These are phyloP conservation scores for Athene noctua DNA, from an alignment of 2,113 vertebrate genomes.

Conservation along the genomic window DNA sequence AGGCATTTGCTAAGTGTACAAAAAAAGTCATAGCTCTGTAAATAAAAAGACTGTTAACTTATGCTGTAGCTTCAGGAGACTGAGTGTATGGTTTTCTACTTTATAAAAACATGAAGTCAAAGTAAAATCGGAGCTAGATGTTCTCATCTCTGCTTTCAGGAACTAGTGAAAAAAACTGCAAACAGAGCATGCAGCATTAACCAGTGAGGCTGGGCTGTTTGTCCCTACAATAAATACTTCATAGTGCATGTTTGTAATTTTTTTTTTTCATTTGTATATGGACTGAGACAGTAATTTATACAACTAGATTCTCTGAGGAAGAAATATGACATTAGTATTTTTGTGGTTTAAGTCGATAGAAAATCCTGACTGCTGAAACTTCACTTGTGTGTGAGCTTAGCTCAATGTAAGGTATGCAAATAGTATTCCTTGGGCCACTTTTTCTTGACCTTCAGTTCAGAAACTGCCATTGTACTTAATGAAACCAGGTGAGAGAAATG, in stretches of 20 bases:
- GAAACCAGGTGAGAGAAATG: neutral
- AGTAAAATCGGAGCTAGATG: neutral
- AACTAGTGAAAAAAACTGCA: neutral
- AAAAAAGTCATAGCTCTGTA: neutral
- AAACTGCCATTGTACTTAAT: neutral
- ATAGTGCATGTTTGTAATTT: neutral
- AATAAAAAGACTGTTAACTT: neutral
- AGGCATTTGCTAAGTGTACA: constrained; percentile 37
- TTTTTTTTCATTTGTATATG: constrained; percentile 9
- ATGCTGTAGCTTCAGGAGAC: neutral
- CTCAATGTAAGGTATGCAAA: neutral
- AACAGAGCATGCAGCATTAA: neutral
- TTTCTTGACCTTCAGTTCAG: neutral
- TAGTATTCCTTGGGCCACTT: neutral
- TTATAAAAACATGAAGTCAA: constrained; percentile 20
- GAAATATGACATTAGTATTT: neutral
- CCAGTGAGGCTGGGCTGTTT: neutral
- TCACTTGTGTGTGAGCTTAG: neutral
- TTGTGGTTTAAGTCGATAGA: neutral
- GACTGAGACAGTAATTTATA: neutral
- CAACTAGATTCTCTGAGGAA: neutral
- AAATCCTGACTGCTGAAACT: neutral
- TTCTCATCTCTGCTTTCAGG: neutral
- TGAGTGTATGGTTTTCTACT: neutral
- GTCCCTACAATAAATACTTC: constrained; percentile 24